phyloP scores from a whole-genome alignment of 2,888 invertebrate genomes.

The Caenorhabditis sp. region DNA sequence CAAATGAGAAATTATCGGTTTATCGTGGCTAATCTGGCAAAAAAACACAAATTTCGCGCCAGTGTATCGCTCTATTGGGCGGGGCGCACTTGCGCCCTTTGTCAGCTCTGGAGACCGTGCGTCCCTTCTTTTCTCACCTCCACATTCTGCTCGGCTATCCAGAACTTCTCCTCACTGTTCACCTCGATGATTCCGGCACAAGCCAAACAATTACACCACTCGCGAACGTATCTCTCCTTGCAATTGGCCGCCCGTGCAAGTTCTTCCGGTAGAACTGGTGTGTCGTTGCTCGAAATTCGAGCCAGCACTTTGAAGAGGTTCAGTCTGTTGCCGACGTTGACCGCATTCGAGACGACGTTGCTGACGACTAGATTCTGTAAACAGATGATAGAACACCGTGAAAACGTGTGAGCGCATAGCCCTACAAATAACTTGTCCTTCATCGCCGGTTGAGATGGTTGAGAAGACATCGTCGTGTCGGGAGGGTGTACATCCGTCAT shows the following conservation, averaged over 20 bases:
- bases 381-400: neutral
- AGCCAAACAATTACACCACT: constrained; percentile 64
- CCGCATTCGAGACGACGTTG: constrained; percentile 31
- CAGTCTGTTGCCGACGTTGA: constrained; percentile 43
- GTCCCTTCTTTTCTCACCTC: constrained; percentile 32
- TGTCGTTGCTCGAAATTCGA: constrained; percentile 24
- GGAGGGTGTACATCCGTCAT: too few relatives aligned
- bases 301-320: constrained; percentile 55
- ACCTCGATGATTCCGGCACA: constrained; percentile 66
- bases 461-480: too few relatives aligned
- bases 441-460: constrained; percentile 1
- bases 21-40: too few relatives aligned
- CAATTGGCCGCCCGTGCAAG: constrained; percentile 64
- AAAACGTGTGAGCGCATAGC: neutral
- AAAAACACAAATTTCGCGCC: too few relatives aligned
- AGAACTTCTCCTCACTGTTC: constrained; percentile 62
- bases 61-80: too few relatives aligned
- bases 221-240: constrained; percentile 67
- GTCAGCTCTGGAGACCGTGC: too few relatives aligned
- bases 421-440: constrained; percentile 33
- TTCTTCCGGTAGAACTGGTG: constrained; percentile 54
- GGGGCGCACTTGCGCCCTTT: too few relatives aligned
- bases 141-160: constrained; percentile 58
- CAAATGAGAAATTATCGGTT: too few relatives aligned
- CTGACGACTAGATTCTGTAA: constrained; percentile 5